Evolutionary conservation across 2,797 vertebrate genomes (phyloP), one percentile per base, ranked within the genome.

Genomic region (Darevskia nairensis): DNA sequence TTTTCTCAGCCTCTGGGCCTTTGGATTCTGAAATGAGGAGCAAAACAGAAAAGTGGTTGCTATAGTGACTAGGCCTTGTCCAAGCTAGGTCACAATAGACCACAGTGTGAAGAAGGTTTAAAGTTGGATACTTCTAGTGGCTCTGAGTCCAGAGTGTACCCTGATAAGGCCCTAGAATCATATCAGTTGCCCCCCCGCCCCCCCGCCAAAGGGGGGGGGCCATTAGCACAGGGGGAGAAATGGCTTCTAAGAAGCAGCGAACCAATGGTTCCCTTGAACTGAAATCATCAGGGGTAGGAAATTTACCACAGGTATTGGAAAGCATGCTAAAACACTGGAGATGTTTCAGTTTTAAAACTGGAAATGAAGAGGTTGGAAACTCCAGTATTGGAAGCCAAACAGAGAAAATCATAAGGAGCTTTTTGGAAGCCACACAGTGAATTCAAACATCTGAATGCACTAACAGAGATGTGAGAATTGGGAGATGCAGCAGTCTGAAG

Each of bases 331-430:
- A 77, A 50, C n/a, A 68, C 32, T 69, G 80, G 64, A 82, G 46
- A 69, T 68, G 46, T 83, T 83, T 77, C 59, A 68, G 61, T 29
- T 86, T 86, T 76, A 68, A 76, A 76, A 32, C 32, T 68, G 68
- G 80, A 66, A 87, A 75, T 82, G 59, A 82, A 32, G 35, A 75
- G 59, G 29, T n/a, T 82, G 55, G 79, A 87, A 55, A 82, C 86
- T 50, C 15, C 71, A 68, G 71, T 46, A 74, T 41, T 44, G 66
- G 72, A 82, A 41, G 29, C 44, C 17, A 72, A 61, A 74, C 35
- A 41, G 82, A 77, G 27, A 84, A 55, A 78, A 44, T 50, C n/a
- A 21, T 25, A 77, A 32, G 75, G n/a, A 39, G 80, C 44, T 23
- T 69, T 88, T 77, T 68, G 32, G 61, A 88, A 83, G 81, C 44